These are phyloP conservation scores for Alligator mississippiensis DNA, from an alignment of 2,113 vertebrate species.

Conservation along the genomic window DNA sequence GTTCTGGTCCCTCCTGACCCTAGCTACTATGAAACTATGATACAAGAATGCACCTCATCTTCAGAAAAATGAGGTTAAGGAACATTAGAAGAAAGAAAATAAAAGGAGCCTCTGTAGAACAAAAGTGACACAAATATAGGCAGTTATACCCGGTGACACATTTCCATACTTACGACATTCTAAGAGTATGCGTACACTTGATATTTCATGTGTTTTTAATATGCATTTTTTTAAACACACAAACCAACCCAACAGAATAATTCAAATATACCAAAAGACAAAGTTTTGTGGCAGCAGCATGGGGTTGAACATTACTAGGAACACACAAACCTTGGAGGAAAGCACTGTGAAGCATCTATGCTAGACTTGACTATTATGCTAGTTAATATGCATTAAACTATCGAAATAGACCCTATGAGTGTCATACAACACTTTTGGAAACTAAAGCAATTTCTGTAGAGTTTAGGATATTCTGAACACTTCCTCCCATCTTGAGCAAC, in stretches of 20 bases:
- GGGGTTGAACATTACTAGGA: neutral
- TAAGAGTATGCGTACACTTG: neutral
- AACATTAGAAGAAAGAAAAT: neutral
- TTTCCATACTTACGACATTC: neutral
- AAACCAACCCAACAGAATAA: neutral
- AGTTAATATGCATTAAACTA: neutral
- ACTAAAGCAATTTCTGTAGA: neutral
- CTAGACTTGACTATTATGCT: rapidly evolving
- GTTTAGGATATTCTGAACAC: neutral
- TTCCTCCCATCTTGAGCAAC: conserved; percentile 23
- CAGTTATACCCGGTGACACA: neutral
- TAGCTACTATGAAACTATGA: neutral
- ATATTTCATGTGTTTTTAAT: neutral
- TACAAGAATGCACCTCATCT: conserved; percentile 13
- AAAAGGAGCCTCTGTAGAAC: neutral
- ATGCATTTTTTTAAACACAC: neutral
- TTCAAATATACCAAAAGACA: neutral
- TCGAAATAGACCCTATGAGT: neutral
- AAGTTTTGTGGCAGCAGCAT: neutral
- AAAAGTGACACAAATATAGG: neutral
- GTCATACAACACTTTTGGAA: rapidly evolving
- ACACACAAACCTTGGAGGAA: neutral
- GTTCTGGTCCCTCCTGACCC: too few species aligned
- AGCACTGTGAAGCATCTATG: neutral
- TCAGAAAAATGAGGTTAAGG: neutral